These are phyloP conservation scores for Gerris lacustris DNA, from an alignment of 2,888 invertebrate genomes.

Conservation along the genomic window DNA sequence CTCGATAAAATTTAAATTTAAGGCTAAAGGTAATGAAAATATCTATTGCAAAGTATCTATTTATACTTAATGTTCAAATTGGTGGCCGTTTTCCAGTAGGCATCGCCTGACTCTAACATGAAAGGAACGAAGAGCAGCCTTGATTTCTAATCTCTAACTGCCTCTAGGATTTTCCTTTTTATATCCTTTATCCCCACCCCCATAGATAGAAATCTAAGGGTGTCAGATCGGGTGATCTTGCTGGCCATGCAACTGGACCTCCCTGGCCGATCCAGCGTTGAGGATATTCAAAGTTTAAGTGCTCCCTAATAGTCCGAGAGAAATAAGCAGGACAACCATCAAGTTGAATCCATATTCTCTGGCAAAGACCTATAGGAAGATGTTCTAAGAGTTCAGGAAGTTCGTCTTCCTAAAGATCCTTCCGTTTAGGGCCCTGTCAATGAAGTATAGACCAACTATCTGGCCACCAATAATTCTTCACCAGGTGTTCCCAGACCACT, in stretches of 20 bases:
- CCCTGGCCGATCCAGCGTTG: slow-evolving; percentile 13
- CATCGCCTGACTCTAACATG: too few species aligned
- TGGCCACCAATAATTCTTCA: too few species aligned
- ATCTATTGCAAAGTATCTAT: too few species aligned
- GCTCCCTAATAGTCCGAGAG: background rate
- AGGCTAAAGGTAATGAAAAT: too few species aligned
- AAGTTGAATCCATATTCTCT: slow-evolving; percentile 9
- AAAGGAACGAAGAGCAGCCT: too few species aligned
- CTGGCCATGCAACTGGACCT: slow-evolving; percentile 12
- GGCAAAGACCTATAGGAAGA: background rate
- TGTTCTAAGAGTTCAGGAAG: background rate
- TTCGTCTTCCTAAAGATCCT: slow-evolving; percentile 8
- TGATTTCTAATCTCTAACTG: too few species aligned
- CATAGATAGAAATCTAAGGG: slow-evolving; percentile 12
- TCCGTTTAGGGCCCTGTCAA: background rate
- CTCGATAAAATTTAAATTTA: too few species aligned
- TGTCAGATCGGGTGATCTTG: slow-evolving; percentile 11
- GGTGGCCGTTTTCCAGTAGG: too few species aligned
- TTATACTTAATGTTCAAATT: too few species aligned
- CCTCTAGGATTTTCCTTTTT: too few species aligned
- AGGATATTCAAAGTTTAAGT: background rate
- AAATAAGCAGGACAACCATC: slow-evolving; percentile 18
- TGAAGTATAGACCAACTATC: too few species aligned
- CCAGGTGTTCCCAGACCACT: too few species aligned
- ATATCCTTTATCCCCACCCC: slow-evolving; percentile 8